phyloP scores from a whole-genome alignment of 1,140 invertebrate genomes.

The Zaprionus nigranus region DNA sequence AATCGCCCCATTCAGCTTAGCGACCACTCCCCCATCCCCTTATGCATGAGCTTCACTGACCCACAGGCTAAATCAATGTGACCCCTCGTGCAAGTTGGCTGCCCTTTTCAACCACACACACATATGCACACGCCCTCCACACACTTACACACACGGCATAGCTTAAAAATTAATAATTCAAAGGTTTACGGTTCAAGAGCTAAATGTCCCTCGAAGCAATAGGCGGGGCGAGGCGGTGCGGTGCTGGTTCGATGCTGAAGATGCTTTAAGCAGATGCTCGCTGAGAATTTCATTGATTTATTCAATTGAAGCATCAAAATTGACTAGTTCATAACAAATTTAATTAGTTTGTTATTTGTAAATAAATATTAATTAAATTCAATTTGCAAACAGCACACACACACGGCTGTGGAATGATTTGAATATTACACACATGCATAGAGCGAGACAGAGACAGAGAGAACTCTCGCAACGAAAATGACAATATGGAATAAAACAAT shows the following conservation, averaged over 20 bases:
- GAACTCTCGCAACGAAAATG: not conserved
- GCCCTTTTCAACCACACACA: conserved; percentile 40
- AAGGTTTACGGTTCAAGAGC: conserved; percentile 65
- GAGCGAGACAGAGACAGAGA: not conserved
- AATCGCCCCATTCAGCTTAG: conserved; percentile 42
- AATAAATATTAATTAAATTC: conserved; percentile 61
- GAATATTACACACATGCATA: conserved; percentile 30
- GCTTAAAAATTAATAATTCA: conserved; percentile 83
- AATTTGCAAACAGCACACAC: conserved; percentile 52
- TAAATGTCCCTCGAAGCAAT: conserved; percentile 33
- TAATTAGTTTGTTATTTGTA: conserved; percentile 53
- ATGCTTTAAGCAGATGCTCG: conserved; percentile 45
- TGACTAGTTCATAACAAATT: conserved; percentile 34
- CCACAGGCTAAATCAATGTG: conserved; percentile 71
- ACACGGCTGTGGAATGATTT: conserved; percentile 28
- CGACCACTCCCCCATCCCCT: conserved; percentile 38
- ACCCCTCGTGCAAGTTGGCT: conserved; percentile 31
- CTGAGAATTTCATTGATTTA: conserved; percentile 63
- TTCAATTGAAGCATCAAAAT: conserved; percentile 34
- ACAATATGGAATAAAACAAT: conserved; percentile 16
- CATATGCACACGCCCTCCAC: conserved; percentile 16
- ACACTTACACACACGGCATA: conserved; percentile 24
- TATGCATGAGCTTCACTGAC: conserved; percentile 71
- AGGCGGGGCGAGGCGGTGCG: not conserved
- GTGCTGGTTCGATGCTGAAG: not conserved